phyloP scores from a whole-genome alignment of 2,113 vertebrate species.

The Ochotona curzoniae region DNA sequence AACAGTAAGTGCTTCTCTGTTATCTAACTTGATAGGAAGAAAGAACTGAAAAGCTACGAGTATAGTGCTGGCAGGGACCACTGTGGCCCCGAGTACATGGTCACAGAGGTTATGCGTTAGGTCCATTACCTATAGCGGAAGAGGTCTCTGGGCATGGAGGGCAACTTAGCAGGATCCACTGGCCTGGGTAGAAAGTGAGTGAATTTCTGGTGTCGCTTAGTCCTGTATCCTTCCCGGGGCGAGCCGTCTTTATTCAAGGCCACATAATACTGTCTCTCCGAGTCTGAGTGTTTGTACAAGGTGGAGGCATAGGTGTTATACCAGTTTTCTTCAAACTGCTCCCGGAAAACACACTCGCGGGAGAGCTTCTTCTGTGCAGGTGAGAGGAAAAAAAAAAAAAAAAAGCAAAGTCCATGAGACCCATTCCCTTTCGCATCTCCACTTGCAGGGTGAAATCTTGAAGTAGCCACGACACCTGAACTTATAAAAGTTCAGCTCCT shows the following conservation, averaged over 20 bases:
- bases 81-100: conserved; percentile 59
- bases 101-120: conserved; percentile 53
- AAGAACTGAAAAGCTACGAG: conserved; percentile 81
- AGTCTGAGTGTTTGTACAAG: conserved; percentile 96
- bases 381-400: conserved; percentile 72
- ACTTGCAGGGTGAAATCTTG: conserved; percentile 47
- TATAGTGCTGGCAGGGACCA: conserved; percentile 81
- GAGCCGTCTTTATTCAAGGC: conserved; percentile 99
- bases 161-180: conserved; percentile 96
- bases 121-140: conserved; percentile 96
- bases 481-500: conserved; percentile 48
- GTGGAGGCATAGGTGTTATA: conserved; percentile 99
- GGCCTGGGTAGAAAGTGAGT: conserved; percentile 97
- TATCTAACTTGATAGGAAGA: conserved; percentile 83
- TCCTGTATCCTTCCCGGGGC: conserved; percentile 96
- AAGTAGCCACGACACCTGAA: conserved; percentile 58
- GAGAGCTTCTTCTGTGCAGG: conserved; percentile 95
- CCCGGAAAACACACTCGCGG: conserved; percentile 97
- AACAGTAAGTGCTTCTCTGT: conserved; percentile 82
- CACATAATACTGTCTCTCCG: conserved; percentile 96
- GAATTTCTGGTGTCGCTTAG: conserved; percentile 99
- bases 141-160: conserved; percentile 94
- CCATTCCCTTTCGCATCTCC: conserved; percentile 49
- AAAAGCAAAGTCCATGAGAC: conserved; percentile 73
- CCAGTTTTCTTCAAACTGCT: conserved; percentile 99